Base-by-base conservation (phyloP, 2,797 vertebrate species). In the Rallus crepitans region DNA sequence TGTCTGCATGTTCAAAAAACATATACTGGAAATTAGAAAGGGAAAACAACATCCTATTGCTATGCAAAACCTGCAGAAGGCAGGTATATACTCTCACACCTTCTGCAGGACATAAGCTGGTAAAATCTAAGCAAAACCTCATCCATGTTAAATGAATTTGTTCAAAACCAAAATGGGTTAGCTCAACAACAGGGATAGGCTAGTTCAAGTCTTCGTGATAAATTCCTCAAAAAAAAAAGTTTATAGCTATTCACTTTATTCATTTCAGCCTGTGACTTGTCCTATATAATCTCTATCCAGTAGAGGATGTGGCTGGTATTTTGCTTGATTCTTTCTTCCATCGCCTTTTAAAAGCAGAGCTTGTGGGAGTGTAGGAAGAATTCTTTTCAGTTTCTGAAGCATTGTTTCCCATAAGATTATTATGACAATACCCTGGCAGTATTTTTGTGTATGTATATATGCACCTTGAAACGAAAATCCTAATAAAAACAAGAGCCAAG, bases 1-100 rank as follows among this genome's bases (percentile, higher is more conserved):
- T 11, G 14, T 91, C 93, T 94, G 42, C 63, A 91, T 70, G 88
- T 88, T 93, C 79, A 90, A 65, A 94, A 93, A 64, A 83, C 19
- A 96, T 71, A 61, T 48, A 72, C 1, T 77, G 63, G 65, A 82
- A 66, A 56, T 73, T 77, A 63, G 56, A 56, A 91, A 78, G 66
- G 59, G 87, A 80, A 91, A 92, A 78, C 70, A 80, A 15, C 71
- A 48, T 84, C 79, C 78, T 17, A 60, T 71, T 88, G 42, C 39
- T 55, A 71, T 82, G 79, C 69, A 95, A 96, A 94, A 63, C 53
- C 24, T 82, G 31, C 47, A 65, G 69, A 87, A 93, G 73, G 48
- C 18, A 56, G 16, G 75, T 85, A 88, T 75, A 48, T 24, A 15
- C 56, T 91, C 69, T 88, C 28, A 76, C 17, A 66, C 3, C 9